Base-by-base conservation (phyloP, 2,797 vertebrate genomes). In the Brachyalestes nurse region DNA sequence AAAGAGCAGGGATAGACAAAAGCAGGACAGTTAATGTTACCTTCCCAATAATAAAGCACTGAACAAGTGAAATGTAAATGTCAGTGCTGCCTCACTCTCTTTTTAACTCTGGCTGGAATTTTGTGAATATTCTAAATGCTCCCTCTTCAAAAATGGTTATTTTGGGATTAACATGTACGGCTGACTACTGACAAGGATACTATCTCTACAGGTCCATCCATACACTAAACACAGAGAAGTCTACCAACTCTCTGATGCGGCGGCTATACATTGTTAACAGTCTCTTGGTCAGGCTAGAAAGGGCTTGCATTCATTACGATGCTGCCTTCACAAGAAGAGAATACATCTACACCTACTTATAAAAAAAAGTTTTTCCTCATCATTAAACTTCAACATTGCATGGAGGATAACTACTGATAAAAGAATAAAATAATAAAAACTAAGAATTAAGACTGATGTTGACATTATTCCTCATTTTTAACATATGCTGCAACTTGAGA, bases 231-330 rank as follows among this genome's bases (percentile, higher is more conserved):
- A 85, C 53, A 74, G 71, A 81, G 80, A 79, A 76, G 60, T 72
- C 76, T 67, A 72, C 28, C 49, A 47, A 77, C 61, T 77, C 81
- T 82, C 61, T 51, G 62, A 82, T 70, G 51, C 71, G 76, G 84
- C 72, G 69, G 38, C 82, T 84, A 69, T 85, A 88, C 82, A 84
- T 61, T 61, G 82, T 82, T 89, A 89, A 89, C 88, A 89, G 88
- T 89, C 84, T 87, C 85, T 86, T 83, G 82, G 88, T 89, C 88
- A 86, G 88, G 88, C 88, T 89, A 87, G 62, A 79, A 87, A 83
- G 86, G 85, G 80, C 85, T 85, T 47, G 85, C 84, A 86, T 87
- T 84, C 49, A 74, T 80, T 60, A 78, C 42, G 55, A 83, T 79
- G 81, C 85, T 49, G 78, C 85, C 84, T 84, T 87, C 76, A 86